Percentiles rank a stretch among this genome's conserved stretches.
These are phyloP conservation scores for Zaprionus ornatus DNA, from an alignment of 1,140 invertebrate species.

Conservation along the genomic window DNA sequence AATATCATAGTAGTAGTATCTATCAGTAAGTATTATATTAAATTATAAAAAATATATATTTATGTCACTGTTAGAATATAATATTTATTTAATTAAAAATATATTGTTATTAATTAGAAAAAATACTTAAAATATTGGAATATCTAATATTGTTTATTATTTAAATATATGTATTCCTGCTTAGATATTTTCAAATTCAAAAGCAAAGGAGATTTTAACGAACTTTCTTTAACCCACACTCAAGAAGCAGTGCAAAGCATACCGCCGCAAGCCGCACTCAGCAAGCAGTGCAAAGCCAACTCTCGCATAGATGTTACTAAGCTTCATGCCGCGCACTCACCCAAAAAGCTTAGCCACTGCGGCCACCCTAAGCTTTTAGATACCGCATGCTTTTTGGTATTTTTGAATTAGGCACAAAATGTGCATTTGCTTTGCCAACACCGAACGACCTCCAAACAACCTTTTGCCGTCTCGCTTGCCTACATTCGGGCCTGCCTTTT, in stretches of 20 bases:
- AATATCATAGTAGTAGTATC: background rate
- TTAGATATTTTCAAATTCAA: background rate
- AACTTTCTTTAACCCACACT: background rate
- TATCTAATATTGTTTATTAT: background rate
- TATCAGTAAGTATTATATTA: background rate
- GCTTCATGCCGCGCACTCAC: background rate
- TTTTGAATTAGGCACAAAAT: conserved; percentile 50
- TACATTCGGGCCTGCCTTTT: conserved; percentile 48
- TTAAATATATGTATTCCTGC: background rate
- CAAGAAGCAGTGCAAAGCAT: conserved; percentile 3
- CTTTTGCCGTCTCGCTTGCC: conserved; percentile 71
- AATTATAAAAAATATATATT: background rate
- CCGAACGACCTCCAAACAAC: conserved; percentile 79
- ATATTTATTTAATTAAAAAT: too few species aligned
- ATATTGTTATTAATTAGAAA: background rate
- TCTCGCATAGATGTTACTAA: background rate
- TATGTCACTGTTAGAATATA: too few species aligned
- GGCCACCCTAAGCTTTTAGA: conserved; percentile 42
- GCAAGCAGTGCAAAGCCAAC: conserved; percentile 27
- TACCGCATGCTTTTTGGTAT: conserved; percentile 49
- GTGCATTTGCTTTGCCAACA: conserved; percentile 61
- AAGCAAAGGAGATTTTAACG: background rate
- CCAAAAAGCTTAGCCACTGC: conserved; percentile 37
- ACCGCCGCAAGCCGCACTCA: too few species aligned
- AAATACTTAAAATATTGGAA: background rate